Conservation (phyloP, 2,797 vertebrate genomes). For the Selene dorsalis region DNA sequence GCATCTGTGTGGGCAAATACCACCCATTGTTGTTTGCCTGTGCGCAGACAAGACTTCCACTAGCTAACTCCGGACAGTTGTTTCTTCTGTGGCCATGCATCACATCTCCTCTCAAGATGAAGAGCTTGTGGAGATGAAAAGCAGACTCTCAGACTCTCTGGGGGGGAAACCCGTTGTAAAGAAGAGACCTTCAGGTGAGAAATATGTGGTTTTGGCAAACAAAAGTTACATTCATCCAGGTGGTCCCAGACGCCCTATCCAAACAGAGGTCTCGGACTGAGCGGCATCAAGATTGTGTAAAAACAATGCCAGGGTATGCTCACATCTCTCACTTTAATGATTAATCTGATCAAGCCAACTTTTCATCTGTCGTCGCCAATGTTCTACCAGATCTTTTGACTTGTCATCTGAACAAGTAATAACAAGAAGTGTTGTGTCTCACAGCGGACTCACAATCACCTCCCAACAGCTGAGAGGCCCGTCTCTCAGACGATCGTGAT, state of each 20-base stretch:
- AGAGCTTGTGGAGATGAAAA: slow-evolving; percentile 79
- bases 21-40: slow-evolving; percentile 77
- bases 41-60: slow-evolving; percentile 72
- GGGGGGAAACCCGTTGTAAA: slow-evolving; percentile 68
- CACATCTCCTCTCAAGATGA: slow-evolving; percentile 79
- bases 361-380: slow-evolving; percentile 81
- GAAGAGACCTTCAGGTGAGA: slow-evolving; percentile 78
- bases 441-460: slow-evolving; percentile 64
- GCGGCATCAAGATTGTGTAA: slow-evolving; percentile 71
- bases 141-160: slow-evolving; percentile 63
- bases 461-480: slow-evolving; percentile 52
- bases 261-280: slow-evolving; percentile 78
- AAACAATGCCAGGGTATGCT: slow-evolving; percentile 74
- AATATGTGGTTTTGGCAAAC: slow-evolving; percentile 79
- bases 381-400: slow-evolving; percentile 71
- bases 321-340: slow-evolving; percentile 83
- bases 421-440: slow-evolving; percentile 86
- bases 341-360: slow-evolving; percentile 85
- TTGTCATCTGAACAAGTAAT: slow-evolving; percentile 79
- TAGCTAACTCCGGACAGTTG: slow-evolving; percentile 69
- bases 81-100: slow-evolving; percentile 77
- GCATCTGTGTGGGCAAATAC: slow-evolving; percentile 82
- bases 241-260: slow-evolving; percentile 84
- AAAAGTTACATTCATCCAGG: slow-evolving; percentile 81
- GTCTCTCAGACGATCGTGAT: slow-evolving; percentile 48